phyloP scores from a whole-genome alignment of 2,797 vertebrate genomes.

The Liparis tanakae region DNA sequence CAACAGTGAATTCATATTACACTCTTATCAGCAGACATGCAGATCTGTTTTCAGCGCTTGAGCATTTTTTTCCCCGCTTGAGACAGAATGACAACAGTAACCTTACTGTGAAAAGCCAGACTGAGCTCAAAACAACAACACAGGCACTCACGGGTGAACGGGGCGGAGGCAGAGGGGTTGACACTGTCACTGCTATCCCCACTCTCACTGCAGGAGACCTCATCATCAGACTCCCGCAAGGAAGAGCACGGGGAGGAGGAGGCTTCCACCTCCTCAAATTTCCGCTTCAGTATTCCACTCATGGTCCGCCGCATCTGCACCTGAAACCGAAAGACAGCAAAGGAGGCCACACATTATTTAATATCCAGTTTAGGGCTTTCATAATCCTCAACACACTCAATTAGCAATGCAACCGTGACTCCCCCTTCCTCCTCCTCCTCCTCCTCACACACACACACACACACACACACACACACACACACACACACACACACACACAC shows the following conservation, averaged over 20 bases:
- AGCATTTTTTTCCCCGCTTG: constrained; percentile 39
- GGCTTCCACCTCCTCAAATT: constrained; percentile 98
- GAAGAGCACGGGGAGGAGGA: constrained; percentile 94
- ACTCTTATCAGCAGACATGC: constrained; percentile 43
- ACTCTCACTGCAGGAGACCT: constrained; percentile 97
- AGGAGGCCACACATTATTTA: constrained; percentile 72
- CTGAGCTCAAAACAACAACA: constrained; percentile 19
- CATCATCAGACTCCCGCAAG: constrained; percentile 92
- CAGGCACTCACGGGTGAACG: constrained; percentile 92
- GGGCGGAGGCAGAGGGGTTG: constrained; percentile 93
- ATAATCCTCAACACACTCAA: constrained; percentile 77
- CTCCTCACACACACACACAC: constrained; percentile 27
- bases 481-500: constrained; percentile 18
- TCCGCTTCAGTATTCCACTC: constrained; percentile 97
- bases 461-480: constrained; percentile 15
- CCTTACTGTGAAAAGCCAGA: constrained; percentile 40
- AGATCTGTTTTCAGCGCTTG: constrained; percentile 35
- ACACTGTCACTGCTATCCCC: constrained; percentile 98
- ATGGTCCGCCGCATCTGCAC: constrained; percentile 86
- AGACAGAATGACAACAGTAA: constrained; percentile 47
- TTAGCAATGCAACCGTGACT: constrained; percentile 66
- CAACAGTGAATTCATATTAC: constrained; percentile 37
- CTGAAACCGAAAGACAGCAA: constrained; percentile 71
- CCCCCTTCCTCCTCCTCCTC: neutral
- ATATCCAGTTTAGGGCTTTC: constrained; percentile 70